Evolutionary conservation across 2,888 invertebrate genomes (phyloP).

Genomic region (Athetis lepigone): DNA sequence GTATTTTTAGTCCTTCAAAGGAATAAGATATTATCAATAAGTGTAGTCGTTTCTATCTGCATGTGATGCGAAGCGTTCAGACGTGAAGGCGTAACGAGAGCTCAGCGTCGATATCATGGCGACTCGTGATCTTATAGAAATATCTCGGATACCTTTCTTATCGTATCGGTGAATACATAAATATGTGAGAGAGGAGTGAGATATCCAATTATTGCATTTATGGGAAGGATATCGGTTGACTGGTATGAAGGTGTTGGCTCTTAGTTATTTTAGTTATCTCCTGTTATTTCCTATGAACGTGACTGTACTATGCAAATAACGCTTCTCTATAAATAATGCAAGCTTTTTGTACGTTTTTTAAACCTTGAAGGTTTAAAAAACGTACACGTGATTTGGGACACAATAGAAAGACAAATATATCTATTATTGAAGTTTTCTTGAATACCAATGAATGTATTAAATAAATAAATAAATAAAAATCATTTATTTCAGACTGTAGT

Average conservation of each 20-base stretch:
- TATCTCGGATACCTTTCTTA: conserved; percentile 48
- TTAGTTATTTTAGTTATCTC: conserved; percentile 1
- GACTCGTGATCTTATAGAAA: conserved; percentile 49
- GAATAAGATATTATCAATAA: conserved; percentile 57
- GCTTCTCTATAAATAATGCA: background rate
- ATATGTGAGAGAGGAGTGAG: conserved; percentile 38
- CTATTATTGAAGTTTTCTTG: too few relatives aligned
- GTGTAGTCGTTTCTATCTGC: conserved; percentile 50
- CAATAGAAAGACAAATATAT: too few relatives aligned
- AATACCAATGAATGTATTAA: too few relatives aligned
- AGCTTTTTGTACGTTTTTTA: too few relatives aligned
- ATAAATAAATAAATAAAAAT: too few relatives aligned
- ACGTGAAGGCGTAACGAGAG: conserved; percentile 60
- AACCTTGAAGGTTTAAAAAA: too few relatives aligned
- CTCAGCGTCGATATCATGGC: conserved; percentile 39
- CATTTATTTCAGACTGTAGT: too few relatives aligned
- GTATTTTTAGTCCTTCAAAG: conserved; percentile 16
- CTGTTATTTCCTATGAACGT: background rate
- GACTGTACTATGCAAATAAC: background rate
- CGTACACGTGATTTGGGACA: too few relatives aligned
- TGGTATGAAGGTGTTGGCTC: conserved; percentile 5
- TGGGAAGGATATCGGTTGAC: background rate
- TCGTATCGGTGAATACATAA: conserved; percentile 47
- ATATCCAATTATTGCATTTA: conserved; percentile 51
- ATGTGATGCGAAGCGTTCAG: conserved; percentile 53